Base-by-base conservation (phyloP, 2,888 invertebrate species). In the Micropterix aruncella region DNA sequence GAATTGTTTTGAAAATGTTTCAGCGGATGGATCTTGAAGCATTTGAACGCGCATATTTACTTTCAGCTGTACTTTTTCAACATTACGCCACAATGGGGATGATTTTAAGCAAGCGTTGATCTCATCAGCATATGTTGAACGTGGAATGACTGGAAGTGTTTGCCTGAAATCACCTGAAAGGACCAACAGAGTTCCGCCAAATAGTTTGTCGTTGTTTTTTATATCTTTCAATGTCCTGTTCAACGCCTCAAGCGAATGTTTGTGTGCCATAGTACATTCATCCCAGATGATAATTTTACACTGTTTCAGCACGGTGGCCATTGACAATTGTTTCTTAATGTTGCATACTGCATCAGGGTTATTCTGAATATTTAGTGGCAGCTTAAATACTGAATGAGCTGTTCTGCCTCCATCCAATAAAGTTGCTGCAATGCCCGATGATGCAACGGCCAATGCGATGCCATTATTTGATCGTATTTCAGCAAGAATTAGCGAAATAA, bases 41-140 rank as follows among this genome's bases (percentile, higher is more conserved):
- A 55, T 44, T 50, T 52, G 48, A 38, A 55, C 50, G 38, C 52
- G 51, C 52, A 54, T 54, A 42, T 56, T 56, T 49, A 50, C 41
- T 45, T 18, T 53, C 39, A 56, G 50, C n/a, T 46, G 44, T 37
- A 53, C 36, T 52, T 45, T 52, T 47, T 47, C 48, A 46, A 51
- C 49, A 50, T 49, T 48, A 47, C 49, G 45, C 50, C 50, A 52
- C 38, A 52, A 41, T 38, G 17, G 19, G 16, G 47, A 52, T 51
- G 16, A 27, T 45, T 46, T 48, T n/a, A 41, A 41, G 14, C 41
- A 41, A 9, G 41, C 41, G 14, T 41, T 14, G 14, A 41, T 41
- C 19, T 41, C 41, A 41, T 41, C 41, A 4, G 41, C 19, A 17
- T 9, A 41, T 5, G 41, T 41, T 7, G 15, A 41, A 14, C 41